Percentiles rank a stretch among this genome's conserved stretches.
Evolutionary conservation across 2,113 vertebrate genomes (phyloP).

Genomic region (Cyanocitta stelleri): DNA sequence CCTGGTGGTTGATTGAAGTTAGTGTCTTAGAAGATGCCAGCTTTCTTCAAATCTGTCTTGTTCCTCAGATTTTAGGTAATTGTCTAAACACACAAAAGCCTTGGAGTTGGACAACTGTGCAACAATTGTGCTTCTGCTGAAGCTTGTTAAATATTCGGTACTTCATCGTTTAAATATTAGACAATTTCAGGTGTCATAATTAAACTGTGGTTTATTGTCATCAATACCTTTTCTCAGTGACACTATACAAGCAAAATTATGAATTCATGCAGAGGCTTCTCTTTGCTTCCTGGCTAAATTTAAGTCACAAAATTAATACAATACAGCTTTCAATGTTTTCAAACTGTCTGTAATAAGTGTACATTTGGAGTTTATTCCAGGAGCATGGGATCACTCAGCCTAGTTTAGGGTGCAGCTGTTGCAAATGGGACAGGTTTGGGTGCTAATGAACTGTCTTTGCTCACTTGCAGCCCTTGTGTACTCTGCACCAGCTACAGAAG

Average conservation of each 20-base stretch:
- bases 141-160: background rate
- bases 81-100: background rate
- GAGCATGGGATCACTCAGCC: background rate
- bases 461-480: constrained; percentile 18
- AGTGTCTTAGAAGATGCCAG: background rate
- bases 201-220: background rate
- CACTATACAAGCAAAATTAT: background rate
- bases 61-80: background rate
- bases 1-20: background rate
- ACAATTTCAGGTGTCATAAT: background rate
- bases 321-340: background rate
- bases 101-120: background rate
- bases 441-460: background rate
- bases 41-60: background rate
- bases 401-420: background rate
- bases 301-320: background rate
- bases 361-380: background rate
- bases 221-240: background rate
- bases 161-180: background rate
- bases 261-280: background rate
- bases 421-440: background rate
- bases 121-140: background rate
- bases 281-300: background rate
- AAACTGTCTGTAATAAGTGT: background rate
- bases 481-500: background rate